Percentiles rank a stretch among this genome's conserved stretches.
Evolutionary conservation across 2,797 vertebrate genomes (phyloP).

Genomic region (Pagetopsis macropterus): DNA sequence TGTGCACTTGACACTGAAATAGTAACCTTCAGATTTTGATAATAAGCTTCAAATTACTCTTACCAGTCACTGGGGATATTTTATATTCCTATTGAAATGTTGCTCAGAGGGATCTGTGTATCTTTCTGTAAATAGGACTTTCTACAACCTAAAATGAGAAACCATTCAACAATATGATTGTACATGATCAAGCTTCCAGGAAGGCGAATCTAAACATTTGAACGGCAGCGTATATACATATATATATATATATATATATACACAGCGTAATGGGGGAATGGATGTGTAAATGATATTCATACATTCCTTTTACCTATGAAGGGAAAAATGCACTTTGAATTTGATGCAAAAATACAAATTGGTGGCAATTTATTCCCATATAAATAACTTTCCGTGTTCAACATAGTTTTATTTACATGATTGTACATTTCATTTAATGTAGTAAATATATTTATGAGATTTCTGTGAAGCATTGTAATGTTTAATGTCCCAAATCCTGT

Average conservation of each 20-base stretch:
- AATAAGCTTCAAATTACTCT: background rate
- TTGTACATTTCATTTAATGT: conserved; percentile 1
- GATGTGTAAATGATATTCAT: background rate
- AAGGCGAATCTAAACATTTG: background rate
- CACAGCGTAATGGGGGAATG: background rate
- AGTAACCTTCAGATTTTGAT: background rate
- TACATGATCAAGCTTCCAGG: background rate
- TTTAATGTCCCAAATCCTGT: conserved; percentile 8
- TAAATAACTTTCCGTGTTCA: background rate
- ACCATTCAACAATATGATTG: background rate
- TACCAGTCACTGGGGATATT: background rate
- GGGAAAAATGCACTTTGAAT: conserved; percentile 15
- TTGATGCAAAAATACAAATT: background rate
- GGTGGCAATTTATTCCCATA: background rate
- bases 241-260: background rate
- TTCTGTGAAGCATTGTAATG: conserved; percentile 10
- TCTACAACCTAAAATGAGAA: background rate
- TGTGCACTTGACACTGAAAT: conserved; percentile 1
- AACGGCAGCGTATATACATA: background rate
- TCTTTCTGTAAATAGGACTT: background rate
- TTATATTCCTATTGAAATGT: background rate
- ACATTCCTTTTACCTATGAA: background rate
- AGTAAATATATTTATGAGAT: background rate
- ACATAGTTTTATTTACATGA: background rate
- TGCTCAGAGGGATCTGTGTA: background rate